Base-by-base conservation (phyloP, 2,113 vertebrate genomes). In the Spheniscus mendiculus region DNA sequence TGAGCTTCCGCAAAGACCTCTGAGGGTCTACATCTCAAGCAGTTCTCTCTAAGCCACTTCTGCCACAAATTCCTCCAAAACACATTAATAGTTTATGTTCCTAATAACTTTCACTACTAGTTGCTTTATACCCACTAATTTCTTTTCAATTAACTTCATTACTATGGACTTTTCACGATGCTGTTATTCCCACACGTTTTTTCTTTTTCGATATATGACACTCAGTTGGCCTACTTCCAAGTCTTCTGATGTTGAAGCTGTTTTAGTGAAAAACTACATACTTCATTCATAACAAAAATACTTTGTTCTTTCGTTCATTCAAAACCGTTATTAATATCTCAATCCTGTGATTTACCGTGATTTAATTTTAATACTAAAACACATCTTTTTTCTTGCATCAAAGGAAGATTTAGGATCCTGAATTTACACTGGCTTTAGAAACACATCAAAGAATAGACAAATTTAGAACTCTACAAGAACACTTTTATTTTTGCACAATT, bases 91-190 rank as follows among this genome's bases (percentile, higher is more conserved):
- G 45, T 20, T 84, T 30, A 5, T 2, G 56, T 26, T 45, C 23
- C n/a, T 9, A 65, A 5, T 3, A 44, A 38, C 38, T 12, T 49
- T 2, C 53, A 25, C 34, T 32, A 22, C 66, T 27, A 5, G 13
- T 5, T 10, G 13, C 19, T 63, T 40, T 15, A 9, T 0, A 14
- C 32, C 40, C 73, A 15, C 19, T 2, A 1, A 16, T 15, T 76
- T 23, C 49, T 23, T 3, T 7, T 4, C 67, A 62, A 6, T 30
- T 5, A 20, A 8, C 26, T 63, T 34, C 50, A 11, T 11, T 12
- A 38, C 73, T 15, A 9, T 10, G 13, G 34, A 10, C 14, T 52
- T 23, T 25, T 32, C 44, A 59, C 4, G 13, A 55, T 8, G 38
- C 52, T 29, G 26, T 36, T 38, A 47, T 17, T 32, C 40, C 50